Evolutionary conservation across 1,140 invertebrate species (phyloP).

Genomic region (Oppia nitens): DNA sequence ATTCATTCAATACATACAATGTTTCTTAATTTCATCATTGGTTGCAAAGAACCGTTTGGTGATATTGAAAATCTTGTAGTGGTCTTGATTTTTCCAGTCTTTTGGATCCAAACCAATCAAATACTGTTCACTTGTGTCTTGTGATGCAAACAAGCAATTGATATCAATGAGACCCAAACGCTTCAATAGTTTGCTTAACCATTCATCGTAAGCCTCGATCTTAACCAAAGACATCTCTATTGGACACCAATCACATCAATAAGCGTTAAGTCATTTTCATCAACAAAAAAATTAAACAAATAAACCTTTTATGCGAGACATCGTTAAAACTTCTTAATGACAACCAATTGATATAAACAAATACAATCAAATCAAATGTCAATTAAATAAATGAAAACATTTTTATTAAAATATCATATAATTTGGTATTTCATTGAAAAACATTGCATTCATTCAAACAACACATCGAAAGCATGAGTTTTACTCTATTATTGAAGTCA

Average conservation of each 20-base stretch:
- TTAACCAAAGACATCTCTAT: not conserved
- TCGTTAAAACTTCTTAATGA: too few relatives aligned
- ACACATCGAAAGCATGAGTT: too few relatives aligned
- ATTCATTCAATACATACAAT: constrained; percentile 49
- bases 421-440: too few relatives aligned
- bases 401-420: too few relatives aligned
- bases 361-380: too few relatives aligned
- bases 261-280: not conserved
- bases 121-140: constrained; percentile 46
- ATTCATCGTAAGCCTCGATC: not conserved
- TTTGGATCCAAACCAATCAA: constrained; percentile 80
- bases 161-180: not conserved
- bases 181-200: not conserved
- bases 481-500: too few relatives aligned
- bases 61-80: constrained; percentile 83
- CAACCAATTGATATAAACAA: too few relatives aligned
- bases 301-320: too few relatives aligned
- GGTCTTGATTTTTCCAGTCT: constrained; percentile 92
- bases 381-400: too few relatives aligned
- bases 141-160: constrained; percentile 4
- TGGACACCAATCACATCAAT: not conserved
- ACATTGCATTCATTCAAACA: too few relatives aligned
- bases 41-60: constrained; percentile 58
- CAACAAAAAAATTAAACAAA: too few relatives aligned
- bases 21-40: constrained; percentile 75